Evolutionary conservation across 2,113 vertebrate species (phyloP).

Genomic region (Cavia aperea): DNA sequence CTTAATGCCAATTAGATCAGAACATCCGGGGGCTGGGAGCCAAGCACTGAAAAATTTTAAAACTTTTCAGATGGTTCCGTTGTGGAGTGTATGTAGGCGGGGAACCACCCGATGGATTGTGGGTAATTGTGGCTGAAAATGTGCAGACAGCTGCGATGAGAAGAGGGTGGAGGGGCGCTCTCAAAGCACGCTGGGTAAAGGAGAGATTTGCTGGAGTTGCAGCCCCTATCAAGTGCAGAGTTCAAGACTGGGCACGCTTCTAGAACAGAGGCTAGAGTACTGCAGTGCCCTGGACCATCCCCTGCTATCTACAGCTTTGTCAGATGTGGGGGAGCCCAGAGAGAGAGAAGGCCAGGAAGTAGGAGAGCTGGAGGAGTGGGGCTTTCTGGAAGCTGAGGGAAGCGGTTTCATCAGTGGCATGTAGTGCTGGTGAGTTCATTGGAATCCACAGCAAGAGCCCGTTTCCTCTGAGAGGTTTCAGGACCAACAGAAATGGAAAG

Average conservation of each 20-base stretch:
- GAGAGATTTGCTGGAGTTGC: not conserved
- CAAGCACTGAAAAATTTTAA: not conserved
- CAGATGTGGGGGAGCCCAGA: not conserved
- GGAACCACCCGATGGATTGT: not conserved
- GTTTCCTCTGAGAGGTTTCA: not conserved
- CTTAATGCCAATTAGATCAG: not conserved
- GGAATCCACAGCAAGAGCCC: not conserved
- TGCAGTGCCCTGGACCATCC: not conserved
- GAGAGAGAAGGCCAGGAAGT: not conserved
- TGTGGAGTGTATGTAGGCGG: not conserved
- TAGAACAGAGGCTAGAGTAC: not conserved
- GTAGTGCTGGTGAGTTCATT: not conserved
- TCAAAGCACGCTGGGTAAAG: not conserved
- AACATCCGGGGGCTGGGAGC: not conserved
- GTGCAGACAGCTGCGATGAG: not conserved
- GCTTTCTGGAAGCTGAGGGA: not conserved
- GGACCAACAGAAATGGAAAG: not conserved
- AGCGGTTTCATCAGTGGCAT: not conserved
- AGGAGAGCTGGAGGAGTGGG: not conserved
- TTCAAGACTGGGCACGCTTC: not conserved
- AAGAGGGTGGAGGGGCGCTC: not conserved
- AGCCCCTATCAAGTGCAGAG: not conserved
- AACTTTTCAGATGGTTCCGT: not conserved
- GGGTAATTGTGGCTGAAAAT: not conserved
- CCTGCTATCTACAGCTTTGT: not conserved